Conservation (phyloP, 2,888 invertebrate species). For the Mallateleia sp. region DNA sequence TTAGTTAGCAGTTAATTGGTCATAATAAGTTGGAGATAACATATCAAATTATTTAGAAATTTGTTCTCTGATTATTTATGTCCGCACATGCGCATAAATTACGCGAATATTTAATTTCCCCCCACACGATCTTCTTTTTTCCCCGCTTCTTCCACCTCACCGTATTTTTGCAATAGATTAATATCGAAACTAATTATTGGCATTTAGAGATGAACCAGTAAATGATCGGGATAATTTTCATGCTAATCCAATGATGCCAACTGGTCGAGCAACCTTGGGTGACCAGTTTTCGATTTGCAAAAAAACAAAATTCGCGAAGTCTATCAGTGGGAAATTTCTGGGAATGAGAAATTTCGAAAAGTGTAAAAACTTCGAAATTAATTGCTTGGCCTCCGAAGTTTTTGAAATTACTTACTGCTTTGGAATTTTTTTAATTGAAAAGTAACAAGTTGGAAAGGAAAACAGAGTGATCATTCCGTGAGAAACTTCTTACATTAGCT, state of each 20-base stretch:
- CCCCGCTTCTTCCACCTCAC: background rate
- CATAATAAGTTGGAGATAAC: conserved; percentile 64
- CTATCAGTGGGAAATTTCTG: conserved; percentile 8
- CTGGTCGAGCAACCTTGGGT: conserved; percentile 61
- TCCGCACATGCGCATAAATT: conserved; percentile 41
- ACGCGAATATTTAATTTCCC: conserved; percentile 33
- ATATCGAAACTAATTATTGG: conserved; percentile 67
- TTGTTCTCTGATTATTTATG: conserved; percentile 54
- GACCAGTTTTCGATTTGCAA: conserved; percentile 58
- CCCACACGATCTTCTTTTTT: conserved; percentile 8
- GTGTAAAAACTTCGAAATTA: conserved; percentile 2
- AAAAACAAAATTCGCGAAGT: background rate
- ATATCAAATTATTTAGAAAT: conserved; percentile 72
- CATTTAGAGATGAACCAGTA: conserved; percentile 66
- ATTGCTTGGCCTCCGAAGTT: background rate
- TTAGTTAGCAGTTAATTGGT: conserved; percentile 60
- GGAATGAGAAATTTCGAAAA: conserved; percentile 12
- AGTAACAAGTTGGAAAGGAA: background rate
- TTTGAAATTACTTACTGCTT: no score
- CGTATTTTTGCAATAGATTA: conserved; percentile 43
- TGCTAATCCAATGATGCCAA: conserved; percentile 67
- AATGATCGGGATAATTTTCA: conserved; percentile 67
- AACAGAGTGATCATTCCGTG: background rate
- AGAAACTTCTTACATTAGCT: conserved; percentile 5
- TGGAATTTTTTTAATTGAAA: background rate